Base-by-base conservation (phyloP, 2,888 invertebrate genomes). In the Heliconius ethilla region DNA sequence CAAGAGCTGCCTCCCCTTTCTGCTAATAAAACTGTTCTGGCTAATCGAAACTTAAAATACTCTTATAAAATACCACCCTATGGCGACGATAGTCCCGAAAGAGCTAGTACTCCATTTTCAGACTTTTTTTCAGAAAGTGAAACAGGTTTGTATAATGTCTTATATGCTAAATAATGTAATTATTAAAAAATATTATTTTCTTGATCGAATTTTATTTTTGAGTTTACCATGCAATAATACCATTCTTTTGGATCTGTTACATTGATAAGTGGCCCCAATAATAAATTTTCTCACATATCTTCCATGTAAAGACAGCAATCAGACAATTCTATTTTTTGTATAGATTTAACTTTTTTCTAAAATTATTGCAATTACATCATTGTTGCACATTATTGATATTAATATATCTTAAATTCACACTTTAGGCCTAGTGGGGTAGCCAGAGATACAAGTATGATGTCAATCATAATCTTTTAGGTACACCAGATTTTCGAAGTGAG, bases 61-160 rank as follows among this genome's bases (percentile, higher is more conserved):
- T 86, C 91, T 1, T 92, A 87, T 82, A 90, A 91, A 74, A 84
- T 88, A 66, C 86, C 89, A 74, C 85, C 89, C 0, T 91, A 88
- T 81, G 84, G 86, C 70, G 83, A 85, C 22, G 89, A 90, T 80
- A 90, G 86, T 80, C 85, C 86, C 27, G 91, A 92, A 33, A 88
- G 94, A 78, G 85, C 90, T 69, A 89, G 91, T 10, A 92, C 93
- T 3, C 94, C 94, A 22, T 91, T 91, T 84, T 94, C 94, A 0
- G 94, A 94, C 81, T 92, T 94, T 82, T 91, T 92, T 79, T 93
- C 94, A 2, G 94, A 94, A 79, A 94, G 94, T 83, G 94, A 93
- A 79, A 88, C 91, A 84, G 93, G 94, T 93, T 29, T 15, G 27
- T 15, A 15, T 27, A 59, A 59, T 63, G 13, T 55, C 5, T 59